These are phyloP conservation scores for Crossocerus cetratus DNA, from an alignment of 2,888 invertebrate species.

Conservation along the genomic window DNA sequence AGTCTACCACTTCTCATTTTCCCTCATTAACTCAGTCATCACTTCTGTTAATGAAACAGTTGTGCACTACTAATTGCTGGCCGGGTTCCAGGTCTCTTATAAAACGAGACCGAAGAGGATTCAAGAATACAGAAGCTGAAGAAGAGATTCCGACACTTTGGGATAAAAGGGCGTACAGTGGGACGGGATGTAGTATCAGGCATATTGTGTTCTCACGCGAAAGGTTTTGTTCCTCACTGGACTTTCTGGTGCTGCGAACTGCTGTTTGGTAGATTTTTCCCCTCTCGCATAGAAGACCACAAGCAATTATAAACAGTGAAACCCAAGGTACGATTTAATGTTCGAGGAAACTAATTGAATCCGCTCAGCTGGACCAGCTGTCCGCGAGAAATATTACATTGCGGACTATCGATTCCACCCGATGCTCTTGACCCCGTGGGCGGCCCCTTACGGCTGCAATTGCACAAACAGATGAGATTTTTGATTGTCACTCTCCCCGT, in stretches of 20 bases:
- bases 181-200: no score
- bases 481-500: neutral
- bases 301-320: neutral
- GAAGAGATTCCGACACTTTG: no score
- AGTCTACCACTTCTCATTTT: no score
- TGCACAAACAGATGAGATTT: conserved; percentile 1
- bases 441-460: neutral
- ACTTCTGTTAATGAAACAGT: no score
- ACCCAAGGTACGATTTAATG: neutral
- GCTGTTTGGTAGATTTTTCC: neutral
- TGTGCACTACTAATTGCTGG: no score
- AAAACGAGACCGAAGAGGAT: no score
- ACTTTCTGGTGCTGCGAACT: neutral
- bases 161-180: no score
- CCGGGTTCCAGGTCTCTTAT: no score
- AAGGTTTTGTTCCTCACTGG: no score
- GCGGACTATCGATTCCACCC: neutral
- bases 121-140: no score
- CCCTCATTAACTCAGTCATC: no score
- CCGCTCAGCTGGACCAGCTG: neutral
- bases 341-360: neutral
- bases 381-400: neutral
- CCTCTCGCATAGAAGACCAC: neutral
- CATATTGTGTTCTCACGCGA: no score
- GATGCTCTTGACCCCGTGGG: neutral